Percentiles rank a stretch among this genome's conserved stretches.
Conservation (phyloP, 2,113 vertebrate species). For the Clarias macrocephalus region DNA sequence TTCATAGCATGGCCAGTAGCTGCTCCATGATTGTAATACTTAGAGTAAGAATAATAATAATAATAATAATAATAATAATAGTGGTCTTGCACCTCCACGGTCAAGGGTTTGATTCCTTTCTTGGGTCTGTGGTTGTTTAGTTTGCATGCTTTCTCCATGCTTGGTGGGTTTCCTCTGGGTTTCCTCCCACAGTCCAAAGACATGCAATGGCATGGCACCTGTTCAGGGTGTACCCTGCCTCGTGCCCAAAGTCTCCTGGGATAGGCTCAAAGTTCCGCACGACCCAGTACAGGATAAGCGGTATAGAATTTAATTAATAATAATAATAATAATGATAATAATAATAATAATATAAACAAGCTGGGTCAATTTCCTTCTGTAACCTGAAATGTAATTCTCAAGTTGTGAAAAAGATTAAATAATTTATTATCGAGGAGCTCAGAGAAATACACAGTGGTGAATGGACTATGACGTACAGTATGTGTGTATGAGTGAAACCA, state of each 20-base stretch:
- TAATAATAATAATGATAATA: slow-evolving; percentile 8
- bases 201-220: too few relatives aligned
- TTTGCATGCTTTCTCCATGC: too few relatives aligned
- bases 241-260: too few relatives aligned
- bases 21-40: neutral
- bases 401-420: slow-evolving; percentile 50
- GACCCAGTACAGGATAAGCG: too few relatives aligned
- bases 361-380: slow-evolving; percentile 5
- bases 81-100: too few relatives aligned
- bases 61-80: too few relatives aligned
- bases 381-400: slow-evolving; percentile 42
- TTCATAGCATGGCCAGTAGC: neutral
- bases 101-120: too few relatives aligned
- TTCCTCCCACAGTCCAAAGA: too few relatives aligned
- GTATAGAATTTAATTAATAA: neutral
- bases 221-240: too few relatives aligned
- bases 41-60: slow-evolving; percentile 4
- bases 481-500: slow-evolving; percentile 31
- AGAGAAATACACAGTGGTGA: slow-evolving; percentile 25
- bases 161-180: too few relatives aligned
- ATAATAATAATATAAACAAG: slow-evolving; percentile 10
- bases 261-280: too few relatives aligned
- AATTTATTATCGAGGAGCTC: slow-evolving; percentile 50
- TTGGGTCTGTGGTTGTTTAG: too few relatives aligned
- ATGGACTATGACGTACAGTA: slow-evolving; percentile 24